Conservation (phyloP, 2,888 invertebrate species). For the Temnothorax ravouxi region DNA sequence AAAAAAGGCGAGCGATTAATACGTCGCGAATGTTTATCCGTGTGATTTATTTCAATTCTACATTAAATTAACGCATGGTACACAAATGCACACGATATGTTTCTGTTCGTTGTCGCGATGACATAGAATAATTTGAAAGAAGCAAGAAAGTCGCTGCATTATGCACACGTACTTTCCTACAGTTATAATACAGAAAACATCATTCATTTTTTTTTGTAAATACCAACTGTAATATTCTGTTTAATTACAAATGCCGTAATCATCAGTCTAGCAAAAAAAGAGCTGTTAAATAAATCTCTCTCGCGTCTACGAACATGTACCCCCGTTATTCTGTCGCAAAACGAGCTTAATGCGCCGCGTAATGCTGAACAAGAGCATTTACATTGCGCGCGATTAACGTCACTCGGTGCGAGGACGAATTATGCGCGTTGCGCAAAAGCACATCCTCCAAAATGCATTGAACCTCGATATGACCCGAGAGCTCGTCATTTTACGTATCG, state of each 20-base stretch:
- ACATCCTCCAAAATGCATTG: constrained; percentile 38
- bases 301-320: background rate
- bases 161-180: background rate
- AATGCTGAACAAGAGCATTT: constrained; percentile 46
- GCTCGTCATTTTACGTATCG: constrained; percentile 38
- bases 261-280: background rate
- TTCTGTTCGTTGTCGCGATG: background rate
- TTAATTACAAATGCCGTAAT: constrained; percentile 9
- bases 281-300: constrained; percentile 35
- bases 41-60: background rate
- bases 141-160: background rate
- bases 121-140: background rate
- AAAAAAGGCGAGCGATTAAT: background rate
- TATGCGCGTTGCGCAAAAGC: constrained; percentile 42
- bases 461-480: constrained; percentile 25
- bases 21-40: background rate
- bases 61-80: background rate
- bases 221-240: background rate
- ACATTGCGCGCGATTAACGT: constrained; percentile 53
- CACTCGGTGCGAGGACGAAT: constrained; percentile 45
- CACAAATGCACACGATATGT: background rate
- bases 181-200: background rate
- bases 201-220: background rate
- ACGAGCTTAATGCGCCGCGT: constrained; percentile 29
- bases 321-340: background rate